phyloP scores from a whole-genome alignment of 1,140 invertebrate species.

The Drosophila pseudoobscura region DNA sequence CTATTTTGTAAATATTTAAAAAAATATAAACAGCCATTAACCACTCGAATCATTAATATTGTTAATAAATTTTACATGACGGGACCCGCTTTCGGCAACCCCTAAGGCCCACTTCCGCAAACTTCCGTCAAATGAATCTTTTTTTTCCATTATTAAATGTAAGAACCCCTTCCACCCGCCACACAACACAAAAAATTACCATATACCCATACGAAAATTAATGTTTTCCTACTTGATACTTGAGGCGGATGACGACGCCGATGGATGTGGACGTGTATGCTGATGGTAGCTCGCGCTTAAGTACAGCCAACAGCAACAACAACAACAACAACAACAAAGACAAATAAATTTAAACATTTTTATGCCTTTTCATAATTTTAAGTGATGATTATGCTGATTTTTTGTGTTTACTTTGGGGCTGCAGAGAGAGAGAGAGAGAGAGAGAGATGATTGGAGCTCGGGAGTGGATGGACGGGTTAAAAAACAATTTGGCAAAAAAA shows the following conservation, averaged over 20 bases:
- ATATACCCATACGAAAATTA: conserved; percentile 57
- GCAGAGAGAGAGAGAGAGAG: background rate
- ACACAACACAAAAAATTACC: conserved; percentile 41
- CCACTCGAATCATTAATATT: conserved; percentile 44
- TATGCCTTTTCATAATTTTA: conserved; percentile 74
- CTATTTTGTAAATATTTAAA: no score
- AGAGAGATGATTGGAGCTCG: background rate
- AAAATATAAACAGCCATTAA: conserved; percentile 13
- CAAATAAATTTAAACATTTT: conserved; percentile 45
- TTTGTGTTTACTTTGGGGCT: conserved; percentile 39
- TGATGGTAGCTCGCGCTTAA: conserved; percentile 63
- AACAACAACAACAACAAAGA: conserved; percentile 40
- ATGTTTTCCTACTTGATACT: conserved; percentile 62
- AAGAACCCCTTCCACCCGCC: conserved; percentile 23
- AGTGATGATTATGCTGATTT: conserved; percentile 76
- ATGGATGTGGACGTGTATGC: background rate
- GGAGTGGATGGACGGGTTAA: background rate
- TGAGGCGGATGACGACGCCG: conserved; percentile 26
- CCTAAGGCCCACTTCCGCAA: conserved; percentile 43
- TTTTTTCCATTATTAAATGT: conserved; percentile 23
- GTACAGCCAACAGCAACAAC: conserved; percentile 44
- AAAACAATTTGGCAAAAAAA: conserved; percentile 46
- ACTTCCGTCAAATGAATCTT: conserved; percentile 10
- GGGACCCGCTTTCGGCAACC: no score
- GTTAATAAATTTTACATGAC: conserved; percentile 35